Conservation (phyloP, 2,113 vertebrate species). For the Periophthalmus modestus region DNA sequence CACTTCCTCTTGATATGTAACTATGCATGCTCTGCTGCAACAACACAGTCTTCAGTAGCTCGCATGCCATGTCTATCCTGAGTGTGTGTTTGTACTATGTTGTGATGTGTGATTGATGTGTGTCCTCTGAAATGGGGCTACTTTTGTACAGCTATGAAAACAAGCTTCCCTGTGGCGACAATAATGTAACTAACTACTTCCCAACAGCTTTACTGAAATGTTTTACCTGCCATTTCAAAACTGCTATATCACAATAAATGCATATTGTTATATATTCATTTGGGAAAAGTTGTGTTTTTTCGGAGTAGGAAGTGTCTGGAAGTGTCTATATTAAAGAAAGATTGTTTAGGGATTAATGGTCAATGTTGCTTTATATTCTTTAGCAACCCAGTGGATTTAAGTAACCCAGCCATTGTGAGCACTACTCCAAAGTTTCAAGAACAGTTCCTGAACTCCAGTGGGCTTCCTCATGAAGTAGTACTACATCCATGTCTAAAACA, state of each 20-base stretch:
- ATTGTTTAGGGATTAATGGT: no score
- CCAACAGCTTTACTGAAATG: background rate
- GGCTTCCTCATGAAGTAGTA: slow-evolving; percentile 90
- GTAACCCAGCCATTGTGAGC: slow-evolving; percentile 94
- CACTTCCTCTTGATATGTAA: background rate
- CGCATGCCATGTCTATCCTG: no score
- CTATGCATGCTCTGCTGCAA: no score
- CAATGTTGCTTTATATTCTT: slow-evolving; percentile 17
- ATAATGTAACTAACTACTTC: background rate
- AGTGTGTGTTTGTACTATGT: no score
- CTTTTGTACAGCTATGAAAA: no score
- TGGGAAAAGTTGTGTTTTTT: background rate
- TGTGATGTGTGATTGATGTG: no score
- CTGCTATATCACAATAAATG: background rate
- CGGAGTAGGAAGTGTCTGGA: background rate
- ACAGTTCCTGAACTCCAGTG: slow-evolving; percentile 91
- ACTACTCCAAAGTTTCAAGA: slow-evolving; percentile 98
- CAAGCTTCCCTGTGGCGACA: no score
- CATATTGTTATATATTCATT: background rate
- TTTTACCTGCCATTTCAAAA: background rate
- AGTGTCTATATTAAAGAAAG: no score
- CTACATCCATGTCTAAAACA: slow-evolving; percentile 95
- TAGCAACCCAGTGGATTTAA: slow-evolving; percentile 97
- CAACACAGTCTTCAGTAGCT: no score
- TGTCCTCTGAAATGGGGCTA: no score